Evolutionary conservation across 2,113 vertebrate genomes (phyloP), one percentile per base, ranked within the genome.

Genomic region (Prionailurus viverrinus): DNA sequence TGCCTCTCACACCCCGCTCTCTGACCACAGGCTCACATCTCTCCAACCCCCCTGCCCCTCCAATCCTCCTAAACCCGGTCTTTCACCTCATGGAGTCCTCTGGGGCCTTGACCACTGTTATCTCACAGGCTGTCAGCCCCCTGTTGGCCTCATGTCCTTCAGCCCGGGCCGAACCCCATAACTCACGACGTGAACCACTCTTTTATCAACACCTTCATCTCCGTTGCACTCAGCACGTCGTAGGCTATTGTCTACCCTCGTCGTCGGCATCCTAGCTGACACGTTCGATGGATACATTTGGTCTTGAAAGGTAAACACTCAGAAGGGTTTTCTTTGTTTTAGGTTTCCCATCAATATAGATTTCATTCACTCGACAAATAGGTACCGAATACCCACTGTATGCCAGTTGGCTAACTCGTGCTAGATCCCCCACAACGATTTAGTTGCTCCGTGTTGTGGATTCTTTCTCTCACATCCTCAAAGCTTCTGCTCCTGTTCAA

Each of bases 271-370:
- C 39, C 61, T 82, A 81, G 25, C 48, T 86, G 82, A 92, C 31
- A 89, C 9, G 81, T n/a, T 51, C 21, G n/a, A 31, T 55, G 58
- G 25, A 86, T 85, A 55, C 7, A n/a, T 94, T 68, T 63, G 3
- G 27, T 92, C 84, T 94, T 86, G 29, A 94, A 53, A 76, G 36
- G 74, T 74, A 58, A 89, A 63, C 92, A 81, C 27, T 48, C 92
- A 78, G 3, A 66, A 25, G 10, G 51, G 65, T 85, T 79, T 11
- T 82, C 14, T 90, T 88, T 80, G 45, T 76, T 69, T 95, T 76
- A 51, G 53, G 66, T 85, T 83, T n/a, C 51, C 73, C 74, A 89
- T 39, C 80, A 92, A 65, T 76, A 66, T 48, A 16, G 82, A 48
- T 48, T 79, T 55, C 51, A 94, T 79, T 71, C 39, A 94, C 55